Percentiles rank a stretch among this genome's conserved stretches.
Conservation (phyloP, 2,797 vertebrate genomes). For the Triplophysa bombifrons region DNA sequence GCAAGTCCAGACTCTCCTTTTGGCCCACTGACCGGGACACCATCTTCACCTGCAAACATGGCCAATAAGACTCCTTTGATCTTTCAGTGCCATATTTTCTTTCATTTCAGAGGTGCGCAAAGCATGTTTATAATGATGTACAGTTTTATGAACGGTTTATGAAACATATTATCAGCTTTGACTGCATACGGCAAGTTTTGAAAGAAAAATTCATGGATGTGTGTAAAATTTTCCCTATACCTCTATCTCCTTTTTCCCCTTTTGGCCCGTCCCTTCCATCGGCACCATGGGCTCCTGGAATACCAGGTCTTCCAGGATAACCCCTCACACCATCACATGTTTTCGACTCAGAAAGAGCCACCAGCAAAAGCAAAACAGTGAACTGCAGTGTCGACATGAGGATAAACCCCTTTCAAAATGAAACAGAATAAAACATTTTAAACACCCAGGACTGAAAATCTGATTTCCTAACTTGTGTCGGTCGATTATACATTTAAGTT, state of each 20-base stretch:
- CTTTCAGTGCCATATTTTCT: not conserved
- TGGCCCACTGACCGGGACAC: slow-evolving; percentile 58
- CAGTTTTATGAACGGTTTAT: too few species aligned
- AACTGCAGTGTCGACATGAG: slow-evolving; percentile 47
- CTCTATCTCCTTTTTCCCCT: slow-evolving; percentile 67
- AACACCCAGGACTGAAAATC: not conserved
- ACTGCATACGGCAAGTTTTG: too few species aligned
- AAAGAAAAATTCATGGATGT: too few species aligned
- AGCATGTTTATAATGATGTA: too few species aligned
- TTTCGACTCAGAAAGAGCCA: slow-evolving; percentile 43
- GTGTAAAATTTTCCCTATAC: slow-evolving; percentile 36
- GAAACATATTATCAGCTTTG: too few species aligned
- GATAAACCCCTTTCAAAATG: slow-evolving; percentile 33
- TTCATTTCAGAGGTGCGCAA: not conserved
- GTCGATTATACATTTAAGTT: not conserved
- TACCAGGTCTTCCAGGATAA: slow-evolving; percentile 73
- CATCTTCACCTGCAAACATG: slow-evolving; percentile 55
- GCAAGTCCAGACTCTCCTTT: slow-evolving; percentile 68
- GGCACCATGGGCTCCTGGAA: slow-evolving; percentile 72
- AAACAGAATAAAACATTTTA: not conserved
- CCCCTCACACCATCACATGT: slow-evolving; percentile 68
- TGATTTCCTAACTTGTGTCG: too few species aligned
- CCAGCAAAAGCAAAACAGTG: slow-evolving; percentile 52
- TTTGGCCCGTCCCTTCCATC: slow-evolving; percentile 74
- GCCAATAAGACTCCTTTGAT: not conserved